Base-by-base conservation (phyloP, 2,888 invertebrate genomes). In the Malacosoma neustria region DNA sequence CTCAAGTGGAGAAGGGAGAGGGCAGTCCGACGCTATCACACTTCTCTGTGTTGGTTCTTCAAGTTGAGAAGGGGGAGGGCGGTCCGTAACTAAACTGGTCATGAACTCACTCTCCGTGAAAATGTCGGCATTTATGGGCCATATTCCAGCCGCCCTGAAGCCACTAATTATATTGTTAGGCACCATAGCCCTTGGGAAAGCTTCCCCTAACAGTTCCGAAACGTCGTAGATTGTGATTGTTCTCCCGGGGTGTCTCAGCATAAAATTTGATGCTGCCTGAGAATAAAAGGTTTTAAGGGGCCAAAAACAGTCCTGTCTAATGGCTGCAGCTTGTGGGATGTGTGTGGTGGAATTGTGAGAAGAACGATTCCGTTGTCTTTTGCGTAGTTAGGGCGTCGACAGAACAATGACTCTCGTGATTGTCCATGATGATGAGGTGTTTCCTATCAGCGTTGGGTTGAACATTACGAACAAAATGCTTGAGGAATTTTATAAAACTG, bases 291-390 rank as follows among this genome's bases (percentile, higher is more conserved):
- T 35, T 14, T 43, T 43, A 34, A 43, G 36, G 32, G 43, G 43
- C 40, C 40, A 40, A 38, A 43, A 34, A 40, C 37, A 9, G 22
- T 29, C 11, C 36, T 31, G 15, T 45, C 45, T 11, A 40, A 30
- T 12, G 40, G 40, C 31, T 40, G 43, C 12, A 40, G 32, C 9
- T 30, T 15, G 22, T 40, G 13, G 6, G 38, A 40, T 13, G 40
- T 40, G 22, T 43, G 40, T 32, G 43, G 39, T 32, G 37, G 43
- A 9, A 43, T 30, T 5, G 41, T 42, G 29, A 43, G 39, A 40
- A 47, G 47, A 43, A 35, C 43, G 42, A 33, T 52, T 13, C 39
- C 56, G 41, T 34, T 48, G 29, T 34, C 29, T 29, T 13, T 33
- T 14, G 33, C 14, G 34, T 33, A 33, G 15, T 29, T n/a, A 37